Base-by-base conservation (phyloP, 2,113 vertebrate species). In the Rhea pennata region DNA sequence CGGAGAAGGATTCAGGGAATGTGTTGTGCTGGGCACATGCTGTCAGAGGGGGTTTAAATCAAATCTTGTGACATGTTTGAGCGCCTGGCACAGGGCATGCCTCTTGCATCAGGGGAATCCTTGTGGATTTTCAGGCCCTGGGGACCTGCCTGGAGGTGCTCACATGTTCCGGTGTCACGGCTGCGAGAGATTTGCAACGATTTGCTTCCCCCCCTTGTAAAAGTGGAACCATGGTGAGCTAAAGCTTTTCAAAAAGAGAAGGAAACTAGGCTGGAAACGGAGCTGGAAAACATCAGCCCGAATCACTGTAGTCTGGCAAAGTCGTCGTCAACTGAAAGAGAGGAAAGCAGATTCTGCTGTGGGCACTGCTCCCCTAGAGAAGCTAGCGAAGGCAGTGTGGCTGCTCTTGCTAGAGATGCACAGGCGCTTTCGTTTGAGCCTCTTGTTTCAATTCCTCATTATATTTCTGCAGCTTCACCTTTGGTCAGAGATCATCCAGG, bases 381-480 rank as follows among this genome's bases (percentile, higher is more conserved):
- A 74, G 59, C 80, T 31, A 0, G 76, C 82, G n/a, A 5, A 2
- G 26, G 6, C 7, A 0, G 61, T 12, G 1, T 1, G 6, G 13
- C 69, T 46, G 79, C 76, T 77, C 40, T 33, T 2, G 12, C 85
- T 90, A 88, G 82, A 64, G 59, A 70, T 24, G 69, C 90, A 36
- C 76, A 59, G 77, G 24, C 84, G 1, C 91, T 92, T 44, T 50
- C 78, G 12, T 71, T 70, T n/a, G 29, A 93, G 80, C 86, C 84
- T 29, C 90, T 84, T 0, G 0, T 92, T 88, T 78, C 92, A 84
- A 91, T 91, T 92, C 92, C 96, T 97, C 96, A 83, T 94, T 96
- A 93, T 92, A 77, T 95, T 91, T 91, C 89, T 93, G 65, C 87
- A 89, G 84, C 84, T 96, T 95, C 96, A 93, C 96, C 96, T 96